These are phyloP conservation scores for Sebastes iracundus DNA, from an alignment of 2,797 vertebrate genomes.

Conservation along the genomic window DNA sequence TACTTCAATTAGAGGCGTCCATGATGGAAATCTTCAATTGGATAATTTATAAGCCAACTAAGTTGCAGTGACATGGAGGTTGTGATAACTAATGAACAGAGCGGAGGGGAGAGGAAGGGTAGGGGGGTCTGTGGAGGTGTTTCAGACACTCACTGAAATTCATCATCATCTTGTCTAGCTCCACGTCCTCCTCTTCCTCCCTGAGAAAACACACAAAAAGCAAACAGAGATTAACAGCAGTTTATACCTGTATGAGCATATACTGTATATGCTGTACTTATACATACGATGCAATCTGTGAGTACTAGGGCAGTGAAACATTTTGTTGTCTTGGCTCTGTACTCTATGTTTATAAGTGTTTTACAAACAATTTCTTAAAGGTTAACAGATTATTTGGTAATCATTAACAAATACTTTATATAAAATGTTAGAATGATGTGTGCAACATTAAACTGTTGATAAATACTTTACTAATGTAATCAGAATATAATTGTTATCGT, in stretches of 20 bases:
- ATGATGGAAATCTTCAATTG: constrained; percentile 56
- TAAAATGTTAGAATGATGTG: too few relatives aligned
- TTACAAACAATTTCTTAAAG: too few relatives aligned
- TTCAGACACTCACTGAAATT: constrained; percentile 83
- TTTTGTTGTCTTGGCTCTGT: not conserved
- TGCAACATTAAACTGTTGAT: too few relatives aligned
- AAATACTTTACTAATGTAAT: too few relatives aligned
- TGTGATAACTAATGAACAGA: constrained; percentile 51
- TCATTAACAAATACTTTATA: too few relatives aligned
- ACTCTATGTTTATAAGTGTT: not conserved
- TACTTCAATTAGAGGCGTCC: constrained; percentile 60
- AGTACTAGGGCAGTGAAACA: not conserved
- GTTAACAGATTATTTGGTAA: too few relatives aligned
- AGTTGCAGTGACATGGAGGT: constrained; percentile 32
- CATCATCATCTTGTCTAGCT: constrained; percentile 90
- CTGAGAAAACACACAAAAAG: constrained; percentile 68
- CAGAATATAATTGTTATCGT: too few relatives aligned
- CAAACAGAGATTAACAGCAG: not conserved
- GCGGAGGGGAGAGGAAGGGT: not conserved
- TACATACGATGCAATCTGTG: not conserved
- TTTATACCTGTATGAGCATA: not conserved
- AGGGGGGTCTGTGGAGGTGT: constrained; percentile 4
- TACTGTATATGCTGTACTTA: not conserved
- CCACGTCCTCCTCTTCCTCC: constrained; percentile 92
- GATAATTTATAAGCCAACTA: constrained; percentile 51